These are phyloP conservation scores for Raja brachyura DNA, from an alignment of 2,113 vertebrate species.

Conservation along the genomic window DNA sequence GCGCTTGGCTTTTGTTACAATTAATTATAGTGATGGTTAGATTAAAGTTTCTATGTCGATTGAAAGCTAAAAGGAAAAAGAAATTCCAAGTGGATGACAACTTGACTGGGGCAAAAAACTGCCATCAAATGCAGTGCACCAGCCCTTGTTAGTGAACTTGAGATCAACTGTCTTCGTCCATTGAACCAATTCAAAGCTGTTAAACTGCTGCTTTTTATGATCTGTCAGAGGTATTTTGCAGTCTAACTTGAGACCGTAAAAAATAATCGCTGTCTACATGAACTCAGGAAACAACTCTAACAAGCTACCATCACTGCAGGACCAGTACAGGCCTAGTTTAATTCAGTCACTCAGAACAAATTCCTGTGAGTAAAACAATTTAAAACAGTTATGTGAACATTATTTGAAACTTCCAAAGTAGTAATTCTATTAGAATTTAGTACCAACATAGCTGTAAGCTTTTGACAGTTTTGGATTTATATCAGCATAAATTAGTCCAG, in stretches of 20 bases:
- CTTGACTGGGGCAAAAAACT: background rate
- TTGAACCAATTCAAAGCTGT: background rate
- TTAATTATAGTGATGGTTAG: background rate
- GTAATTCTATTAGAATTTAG: background rate
- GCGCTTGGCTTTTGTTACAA: background rate
- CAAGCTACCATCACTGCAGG: conserved; percentile 11
- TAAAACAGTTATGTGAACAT: background rate
- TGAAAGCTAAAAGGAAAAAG: background rate
- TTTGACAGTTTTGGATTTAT: conserved; percentile 21
- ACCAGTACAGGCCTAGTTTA: background rate
- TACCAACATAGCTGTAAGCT: background rate
- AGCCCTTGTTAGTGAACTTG: conserved; percentile 12
- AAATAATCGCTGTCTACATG: background rate
- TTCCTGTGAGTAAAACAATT: background rate
- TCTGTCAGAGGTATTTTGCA: background rate
- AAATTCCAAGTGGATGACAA: background rate
- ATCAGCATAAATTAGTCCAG: background rate
- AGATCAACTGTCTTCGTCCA: background rate
- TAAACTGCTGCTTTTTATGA: background rate
- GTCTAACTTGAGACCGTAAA: background rate
- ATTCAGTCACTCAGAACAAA: conserved; percentile 12
- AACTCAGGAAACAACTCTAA: background rate
- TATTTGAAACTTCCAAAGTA: background rate
- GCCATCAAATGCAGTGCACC: background rate
- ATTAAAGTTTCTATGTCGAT: background rate